These are phyloP conservation scores for Drosophila takahashii DNA, from an alignment of 1,140 invertebrate genomes.

Conservation along the genomic window DNA sequence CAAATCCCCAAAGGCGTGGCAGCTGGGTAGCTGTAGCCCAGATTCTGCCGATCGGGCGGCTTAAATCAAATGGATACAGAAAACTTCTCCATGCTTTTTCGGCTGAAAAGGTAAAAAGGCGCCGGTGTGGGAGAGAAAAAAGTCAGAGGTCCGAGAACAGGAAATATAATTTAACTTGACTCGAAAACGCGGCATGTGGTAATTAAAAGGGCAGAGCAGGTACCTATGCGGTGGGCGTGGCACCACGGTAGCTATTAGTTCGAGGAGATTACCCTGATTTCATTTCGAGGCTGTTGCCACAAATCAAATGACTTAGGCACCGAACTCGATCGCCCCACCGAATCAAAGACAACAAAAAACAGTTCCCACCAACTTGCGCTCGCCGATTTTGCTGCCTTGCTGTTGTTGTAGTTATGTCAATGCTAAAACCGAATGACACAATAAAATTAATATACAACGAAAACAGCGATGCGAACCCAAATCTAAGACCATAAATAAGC, in stretches of 20 bases:
- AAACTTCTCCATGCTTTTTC: conserved; percentile 53
- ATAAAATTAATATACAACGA: conserved; percentile 79
- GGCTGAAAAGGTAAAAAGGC: conserved; percentile 28
- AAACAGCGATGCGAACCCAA: conserved; percentile 57
- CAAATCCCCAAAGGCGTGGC: conserved; percentile 42
- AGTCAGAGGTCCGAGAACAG: conserved; percentile 51
- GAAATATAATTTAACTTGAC: conserved; percentile 80
- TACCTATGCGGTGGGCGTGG: conserved; percentile 66
- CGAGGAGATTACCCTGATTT: conserved; percentile 58
- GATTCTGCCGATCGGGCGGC: conserved; percentile 51
- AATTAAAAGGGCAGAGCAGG: conserved; percentile 81
- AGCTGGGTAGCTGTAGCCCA: conserved; percentile 35
- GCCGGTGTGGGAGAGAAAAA: conserved; percentile 38
- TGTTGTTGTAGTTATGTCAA: conserved; percentile 62
- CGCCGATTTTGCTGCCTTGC: conserved; percentile 2
- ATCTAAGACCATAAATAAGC: conserved; percentile 78
- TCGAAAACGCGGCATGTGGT: conserved; percentile 77
- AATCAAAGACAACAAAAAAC: conserved; percentile 21
- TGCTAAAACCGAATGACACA: conserved; percentile 68
- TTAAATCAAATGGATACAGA: conserved; percentile 71
- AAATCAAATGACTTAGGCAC: conserved; percentile 82
- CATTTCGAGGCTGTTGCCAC: conserved; percentile 36
- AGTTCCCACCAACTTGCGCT: conserved; percentile 60
- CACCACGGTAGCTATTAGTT: conserved; percentile 77
- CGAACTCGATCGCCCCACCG: conserved; percentile 50